These are phyloP conservation scores for Spea bombifrons DNA, from an alignment of 2,113 vertebrate genomes.

Conservation along the genomic window DNA sequence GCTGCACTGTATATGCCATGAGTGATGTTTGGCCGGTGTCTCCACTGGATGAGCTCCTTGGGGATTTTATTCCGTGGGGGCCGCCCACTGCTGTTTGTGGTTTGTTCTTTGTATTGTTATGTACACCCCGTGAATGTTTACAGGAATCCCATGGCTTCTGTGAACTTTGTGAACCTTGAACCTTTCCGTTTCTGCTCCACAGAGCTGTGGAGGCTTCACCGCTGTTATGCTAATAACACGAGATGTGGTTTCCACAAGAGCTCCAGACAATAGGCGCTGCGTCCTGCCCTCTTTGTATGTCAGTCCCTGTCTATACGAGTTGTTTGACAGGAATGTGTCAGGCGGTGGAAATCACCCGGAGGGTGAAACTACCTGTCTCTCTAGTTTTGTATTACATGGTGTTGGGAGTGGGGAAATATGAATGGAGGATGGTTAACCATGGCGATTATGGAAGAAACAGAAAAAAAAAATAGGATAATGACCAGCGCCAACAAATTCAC, in stretches of 20 bases:
- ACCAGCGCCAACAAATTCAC: too few relatives aligned
- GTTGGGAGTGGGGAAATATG: too few relatives aligned
- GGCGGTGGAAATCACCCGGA: conserved; percentile 26
- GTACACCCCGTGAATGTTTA: neutral
- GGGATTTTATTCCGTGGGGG: too few relatives aligned
- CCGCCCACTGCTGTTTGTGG: neutral
- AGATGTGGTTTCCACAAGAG: conserved; percentile 11
- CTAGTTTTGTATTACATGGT: neutral
- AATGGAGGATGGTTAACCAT: too few relatives aligned
- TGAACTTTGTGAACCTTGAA: too few relatives aligned
- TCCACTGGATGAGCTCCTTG: neutral
- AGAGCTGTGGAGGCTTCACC: neutral
- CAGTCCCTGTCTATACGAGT: conserved; percentile 8
- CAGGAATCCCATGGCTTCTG: neutral
- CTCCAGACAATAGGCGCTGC: conserved; percentile 16
- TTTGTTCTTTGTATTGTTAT: neutral
- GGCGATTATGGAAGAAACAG: too few relatives aligned
- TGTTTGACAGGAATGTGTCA: conserved; percentile 43
- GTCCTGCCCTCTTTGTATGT: neutral
- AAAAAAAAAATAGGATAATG: too few relatives aligned
- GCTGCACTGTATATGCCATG: neutral
- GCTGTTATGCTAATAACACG: neutral
- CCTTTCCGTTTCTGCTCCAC: neutral
- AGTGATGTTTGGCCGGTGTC: neutral
- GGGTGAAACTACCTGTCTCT: conserved; percentile 7